Conservation (phyloP, 1,140 invertebrate species). For the Hyles euphorbiae region DNA sequence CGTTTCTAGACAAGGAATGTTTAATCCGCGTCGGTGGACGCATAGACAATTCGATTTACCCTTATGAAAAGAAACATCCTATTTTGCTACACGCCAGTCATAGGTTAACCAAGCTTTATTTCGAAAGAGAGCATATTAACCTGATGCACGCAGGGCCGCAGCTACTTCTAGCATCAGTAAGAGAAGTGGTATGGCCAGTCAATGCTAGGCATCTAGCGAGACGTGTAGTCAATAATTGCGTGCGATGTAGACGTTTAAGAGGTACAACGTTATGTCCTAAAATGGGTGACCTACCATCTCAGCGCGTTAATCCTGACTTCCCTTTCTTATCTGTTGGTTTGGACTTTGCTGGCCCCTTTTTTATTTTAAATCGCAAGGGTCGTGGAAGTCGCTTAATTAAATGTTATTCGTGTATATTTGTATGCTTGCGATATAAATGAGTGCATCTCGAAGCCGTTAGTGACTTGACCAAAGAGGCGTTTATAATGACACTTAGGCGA, state of each 20-base stretch:
- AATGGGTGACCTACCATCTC: conserved; percentile 19
- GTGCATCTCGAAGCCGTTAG: too few species aligned
- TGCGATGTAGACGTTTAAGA: conserved; percentile 6
- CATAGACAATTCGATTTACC: conserved; percentile 10
- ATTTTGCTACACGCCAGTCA: conserved; percentile 11
- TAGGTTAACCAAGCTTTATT: conserved; percentile 14
- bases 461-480: too few species aligned
- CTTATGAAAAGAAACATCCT: conserved; percentile 22
- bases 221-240: conserved; percentile 7
- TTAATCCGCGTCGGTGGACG: conserved; percentile 20
- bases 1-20: conserved; percentile 16
- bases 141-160: conserved; percentile 15
- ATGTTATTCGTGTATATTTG: conserved; percentile 13
- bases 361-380: conserved; percentile 17
- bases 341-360: conserved; percentile 43
- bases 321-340: conserved; percentile 24
- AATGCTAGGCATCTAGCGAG: conserved; percentile 12
- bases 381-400: conserved; percentile 20
- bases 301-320: conserved; percentile 25
- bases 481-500: too few species aligned
- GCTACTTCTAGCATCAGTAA: conserved; percentile 6
- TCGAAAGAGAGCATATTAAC: conserved; percentile 5
- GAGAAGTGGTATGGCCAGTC: conserved; percentile 16
- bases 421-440: too few species aligned
- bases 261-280: conserved; percentile 3